Evolutionary conservation across 2,888 invertebrate genomes (phyloP), one percentile per base, ranked within the genome.

Genomic region (Aphidius colemani): DNA sequence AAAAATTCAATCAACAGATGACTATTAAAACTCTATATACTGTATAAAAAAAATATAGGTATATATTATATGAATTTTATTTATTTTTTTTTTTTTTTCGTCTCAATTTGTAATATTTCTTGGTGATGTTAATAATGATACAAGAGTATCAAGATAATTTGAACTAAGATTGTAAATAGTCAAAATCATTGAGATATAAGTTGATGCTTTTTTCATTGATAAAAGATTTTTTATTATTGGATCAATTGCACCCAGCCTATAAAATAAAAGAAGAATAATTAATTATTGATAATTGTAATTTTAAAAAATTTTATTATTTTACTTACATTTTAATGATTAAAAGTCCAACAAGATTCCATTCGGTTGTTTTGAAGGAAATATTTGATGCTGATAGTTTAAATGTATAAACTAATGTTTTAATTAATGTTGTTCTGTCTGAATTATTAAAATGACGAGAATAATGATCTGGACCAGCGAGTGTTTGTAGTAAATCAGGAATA

Each of bases 271-370:
- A 30, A 30, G 5, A 30, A 30, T 30, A 30, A 30, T 30, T 30
- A 30, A 30, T 30, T 30, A 30, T 30, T 10, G 18, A 44, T 59
- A 41, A 60, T 63, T 56, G n/a, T 44, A 13, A 41, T 8, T 44
- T 56, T 10, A 53, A 30, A 3, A 48, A 10, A n/a, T 2, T 13
- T 9, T 53, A 39, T 44, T 41, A 9, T 43, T n/a, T 59, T 43
- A 9, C 86, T 84, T 84, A 88, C 85, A 92, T 83, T 80, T 89
- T 88, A 30, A 92, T 85, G 49, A 92, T 84, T 49, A 91, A 82
- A n/a, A 92, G 83, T 5, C 88, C 86, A 64, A 92, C 87, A 40
- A 91, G 81, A 65, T 85, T 89, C 91, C 91, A 92, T 72, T 91
- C 88, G 10, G 85, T 82, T 0, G 90, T 89, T 78, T 89, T 90